These are phyloP conservation scores for Megaceryle alcyon DNA, from an alignment of 2,797 vertebrate genomes.

Conservation along the genomic window DNA sequence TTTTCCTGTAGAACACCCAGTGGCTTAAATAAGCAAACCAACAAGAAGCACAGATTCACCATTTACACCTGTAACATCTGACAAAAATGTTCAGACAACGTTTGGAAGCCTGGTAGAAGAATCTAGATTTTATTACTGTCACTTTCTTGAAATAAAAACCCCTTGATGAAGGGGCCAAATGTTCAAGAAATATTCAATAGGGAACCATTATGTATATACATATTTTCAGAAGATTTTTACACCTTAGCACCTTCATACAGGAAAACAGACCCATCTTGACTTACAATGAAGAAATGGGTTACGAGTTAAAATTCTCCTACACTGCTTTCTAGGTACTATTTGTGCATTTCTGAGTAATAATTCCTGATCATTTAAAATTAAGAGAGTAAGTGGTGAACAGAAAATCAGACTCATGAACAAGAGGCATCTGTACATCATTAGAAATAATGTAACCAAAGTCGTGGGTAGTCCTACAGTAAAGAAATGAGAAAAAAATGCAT, in stretches of 20 bases:
- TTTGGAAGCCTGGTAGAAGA: background rate
- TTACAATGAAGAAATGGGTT: constrained; percentile 18
- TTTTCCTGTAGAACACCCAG: background rate
- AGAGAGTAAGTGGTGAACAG: background rate
- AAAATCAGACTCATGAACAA: background rate
- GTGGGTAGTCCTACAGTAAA: accelerated
- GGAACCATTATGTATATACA: background rate
- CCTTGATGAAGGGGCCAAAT: background rate
- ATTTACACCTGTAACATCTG: background rate
- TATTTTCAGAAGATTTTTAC: background rate
- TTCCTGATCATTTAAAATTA: background rate
- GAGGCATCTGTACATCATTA: background rate
- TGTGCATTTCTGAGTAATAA: background rate
- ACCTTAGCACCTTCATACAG: background rate
- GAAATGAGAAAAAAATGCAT: background rate
- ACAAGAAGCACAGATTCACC: background rate
- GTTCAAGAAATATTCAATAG: background rate
- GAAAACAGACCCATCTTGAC: background rate
- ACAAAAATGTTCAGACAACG: background rate
- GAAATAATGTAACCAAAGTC: background rate
- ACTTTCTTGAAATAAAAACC: background rate
- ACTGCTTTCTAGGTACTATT: background rate
- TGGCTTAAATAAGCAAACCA: background rate
- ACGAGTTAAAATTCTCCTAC: background rate
- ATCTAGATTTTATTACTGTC: background rate